These are phyloP conservation scores for Siphamia tubifer DNA, from an alignment of 2,113 vertebrate genomes.

Conservation along the genomic window DNA sequence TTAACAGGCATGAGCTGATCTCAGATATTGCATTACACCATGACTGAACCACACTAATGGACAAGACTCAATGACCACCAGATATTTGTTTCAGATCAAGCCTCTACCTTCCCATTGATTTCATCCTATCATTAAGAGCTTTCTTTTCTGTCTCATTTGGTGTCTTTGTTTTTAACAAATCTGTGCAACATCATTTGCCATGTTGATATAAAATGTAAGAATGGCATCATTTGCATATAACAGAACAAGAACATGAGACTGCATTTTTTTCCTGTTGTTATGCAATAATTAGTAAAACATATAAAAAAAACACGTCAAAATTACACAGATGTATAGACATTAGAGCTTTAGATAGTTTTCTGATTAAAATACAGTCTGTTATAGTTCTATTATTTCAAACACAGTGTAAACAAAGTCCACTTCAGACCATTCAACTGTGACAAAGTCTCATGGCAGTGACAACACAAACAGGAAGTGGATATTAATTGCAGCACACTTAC, in stretches of 20 bases:
- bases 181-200: conserved; percentile 8
- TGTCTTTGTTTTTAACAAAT: not conserved
- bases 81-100: not conserved
- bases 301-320: too few species aligned
- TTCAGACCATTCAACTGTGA: not conserved
- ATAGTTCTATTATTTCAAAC: too few species aligned
- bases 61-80: not conserved
- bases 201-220: not conserved
- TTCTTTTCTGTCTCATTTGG: not conserved
- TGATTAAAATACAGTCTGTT: not conserved
- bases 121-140: not conserved
- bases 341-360: not conserved
- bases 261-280: not conserved
- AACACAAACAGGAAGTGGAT: not conserved
- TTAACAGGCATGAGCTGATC: conserved; percentile 20
- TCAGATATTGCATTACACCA: not conserved
- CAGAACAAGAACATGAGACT: not conserved
- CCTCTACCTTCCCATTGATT: not conserved
- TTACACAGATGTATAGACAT: too few species aligned
- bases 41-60: not conserved
- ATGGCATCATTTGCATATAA: too few species aligned
- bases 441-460: not conserved
- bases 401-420: not conserved
- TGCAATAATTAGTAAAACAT: too few species aligned
- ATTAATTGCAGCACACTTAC: not conserved